A percentile compares a stretch with the other conserved stretches of the same genome.
phyloP scores from a whole-genome alignment of 2,888 invertebrate genomes.

The Chelonus formosanus region DNA sequence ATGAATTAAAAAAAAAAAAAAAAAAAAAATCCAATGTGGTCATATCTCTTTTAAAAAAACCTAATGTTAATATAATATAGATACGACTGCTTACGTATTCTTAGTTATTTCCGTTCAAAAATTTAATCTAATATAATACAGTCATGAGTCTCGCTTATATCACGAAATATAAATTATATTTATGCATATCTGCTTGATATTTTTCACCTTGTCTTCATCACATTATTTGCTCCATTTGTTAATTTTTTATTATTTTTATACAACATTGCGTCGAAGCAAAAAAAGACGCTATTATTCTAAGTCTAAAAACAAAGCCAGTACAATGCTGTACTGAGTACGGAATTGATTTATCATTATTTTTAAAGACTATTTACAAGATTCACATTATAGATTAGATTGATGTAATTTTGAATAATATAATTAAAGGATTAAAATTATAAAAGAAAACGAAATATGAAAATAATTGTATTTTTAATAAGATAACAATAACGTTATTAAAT shows the following conservation, averaged over 20 bases:
- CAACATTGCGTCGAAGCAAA: constrained; percentile 26
- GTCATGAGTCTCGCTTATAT: constrained; percentile 53
- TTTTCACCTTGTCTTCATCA: constrained; percentile 18
- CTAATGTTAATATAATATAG: too few species aligned
- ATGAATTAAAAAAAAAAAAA: too few species aligned
- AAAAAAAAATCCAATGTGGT: too few species aligned
- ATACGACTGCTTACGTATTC: too few species aligned
- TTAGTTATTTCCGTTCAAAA: too few species aligned
- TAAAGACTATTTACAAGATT: constrained; percentile 40
- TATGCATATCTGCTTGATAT: constrained; percentile 36
- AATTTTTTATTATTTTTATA: constrained; percentile 25
- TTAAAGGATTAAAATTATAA: constrained; percentile 30
- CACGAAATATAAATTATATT: constrained; percentile 56
- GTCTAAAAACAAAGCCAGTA: constrained; percentile 26
- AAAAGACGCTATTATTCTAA: constrained; percentile 18
- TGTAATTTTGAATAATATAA: constrained; percentile 36
- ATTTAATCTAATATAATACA: constrained; percentile 53
- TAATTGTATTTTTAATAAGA: neutral
- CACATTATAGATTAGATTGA: constrained; percentile 40
- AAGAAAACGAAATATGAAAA: constrained; percentile 14
- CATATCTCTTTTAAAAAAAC: too few species aligned
- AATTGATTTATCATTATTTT: neutral
- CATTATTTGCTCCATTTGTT: constrained; percentile 15
- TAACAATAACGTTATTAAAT: neutral
- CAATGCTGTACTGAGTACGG: constrained; percentile 17